These are phyloP conservation scores for Sebastes vulpes DNA, from an alignment of 2,797 vertebrate species.

Conservation along the genomic window DNA sequence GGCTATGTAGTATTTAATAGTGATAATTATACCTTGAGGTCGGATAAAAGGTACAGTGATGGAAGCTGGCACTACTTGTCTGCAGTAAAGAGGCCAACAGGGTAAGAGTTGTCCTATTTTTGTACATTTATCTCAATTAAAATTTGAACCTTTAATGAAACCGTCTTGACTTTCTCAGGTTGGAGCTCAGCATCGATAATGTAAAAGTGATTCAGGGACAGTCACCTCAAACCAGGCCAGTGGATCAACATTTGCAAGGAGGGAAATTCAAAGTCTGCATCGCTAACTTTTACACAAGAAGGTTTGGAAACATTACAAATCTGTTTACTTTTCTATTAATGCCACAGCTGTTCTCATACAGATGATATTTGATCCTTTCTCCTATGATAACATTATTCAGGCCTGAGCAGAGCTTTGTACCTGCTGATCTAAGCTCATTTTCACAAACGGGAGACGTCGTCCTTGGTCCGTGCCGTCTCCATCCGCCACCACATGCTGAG, in stretches of 20 bases:
- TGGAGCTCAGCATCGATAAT: constrained; percentile 73
- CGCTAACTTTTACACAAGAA: constrained; percentile 67
- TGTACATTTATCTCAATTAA: neutral
- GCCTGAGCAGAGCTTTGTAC: constrained; percentile 26
- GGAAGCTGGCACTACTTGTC: constrained; percentile 78
- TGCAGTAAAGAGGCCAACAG: constrained; percentile 41
- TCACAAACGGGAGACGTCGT: constrained; percentile 19
- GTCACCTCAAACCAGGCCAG: neutral
- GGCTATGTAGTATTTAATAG: constrained; percentile 63
- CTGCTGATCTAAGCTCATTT: constrained; percentile 64
- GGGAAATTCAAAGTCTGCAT: constrained; percentile 62
- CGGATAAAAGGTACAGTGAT: constrained; percentile 62
- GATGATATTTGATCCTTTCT: neutral
- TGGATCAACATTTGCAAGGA: constrained; percentile 10
- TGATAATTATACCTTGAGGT: constrained; percentile 49
- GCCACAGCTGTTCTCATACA: neutral
- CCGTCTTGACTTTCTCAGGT: constrained; percentile 35
- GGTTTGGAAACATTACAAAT: constrained; percentile 46
- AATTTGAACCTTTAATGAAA: neutral
- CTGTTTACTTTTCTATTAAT: neutral
- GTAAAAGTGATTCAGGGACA: constrained; percentile 19
- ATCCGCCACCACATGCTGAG: neutral
- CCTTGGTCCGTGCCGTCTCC: constrained; percentile 37
- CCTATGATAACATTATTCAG: constrained; percentile 26
- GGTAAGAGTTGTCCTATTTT: constrained; percentile 36